Base-by-base conservation (phyloP, 2,113 vertebrate species). In the Orcinus orca region DNA sequence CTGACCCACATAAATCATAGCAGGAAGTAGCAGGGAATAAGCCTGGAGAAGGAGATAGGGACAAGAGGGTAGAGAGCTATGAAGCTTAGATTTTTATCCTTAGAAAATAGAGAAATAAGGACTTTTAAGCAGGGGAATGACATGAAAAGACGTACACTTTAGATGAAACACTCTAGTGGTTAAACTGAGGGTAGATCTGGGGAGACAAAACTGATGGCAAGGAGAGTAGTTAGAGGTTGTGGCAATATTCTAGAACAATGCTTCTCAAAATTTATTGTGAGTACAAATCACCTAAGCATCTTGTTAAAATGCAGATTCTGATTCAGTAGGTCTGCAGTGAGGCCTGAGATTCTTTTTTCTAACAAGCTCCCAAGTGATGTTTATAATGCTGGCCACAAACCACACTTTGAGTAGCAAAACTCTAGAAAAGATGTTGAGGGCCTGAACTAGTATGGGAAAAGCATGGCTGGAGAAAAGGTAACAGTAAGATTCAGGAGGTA, bases 301-400 rank as follows among this genome's bases (percentile, higher is more conserved):
- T 84, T 93, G 58, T 87, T 94, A 96, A 96, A 96, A 96, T 92
- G 60, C 13, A 81, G 58, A 92, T 95, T 97, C 10, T 91, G 31
- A 76, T 74, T 86, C 60, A 62, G 29, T 71, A 81, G 71, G 33
- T 92, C 55, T 93, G 25, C 33, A 95, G 8, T 74, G 68, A 89
- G 29, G 17, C n/a, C 41, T 86, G 53, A 85, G 31, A 85, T 91
- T 93, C 18, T 77, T 94, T 97, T 88, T 74, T 71, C 36, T 92
- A 96, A 77, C 8, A 82, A 62, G 4, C 36, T 95, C 29, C 23
- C 60, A 93, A 41, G 38, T 92, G 68, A 92, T 80, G 25, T 17
- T 25, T 31, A 87, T 36, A 36, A 20, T 82, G 15, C 18, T 85
- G 44, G 65, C 38, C 41, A 96, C 29, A 96, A 81, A 83, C 29